phyloP scores from a whole-genome alignment of 2,888 invertebrate genomes.

The Empis livida region DNA sequence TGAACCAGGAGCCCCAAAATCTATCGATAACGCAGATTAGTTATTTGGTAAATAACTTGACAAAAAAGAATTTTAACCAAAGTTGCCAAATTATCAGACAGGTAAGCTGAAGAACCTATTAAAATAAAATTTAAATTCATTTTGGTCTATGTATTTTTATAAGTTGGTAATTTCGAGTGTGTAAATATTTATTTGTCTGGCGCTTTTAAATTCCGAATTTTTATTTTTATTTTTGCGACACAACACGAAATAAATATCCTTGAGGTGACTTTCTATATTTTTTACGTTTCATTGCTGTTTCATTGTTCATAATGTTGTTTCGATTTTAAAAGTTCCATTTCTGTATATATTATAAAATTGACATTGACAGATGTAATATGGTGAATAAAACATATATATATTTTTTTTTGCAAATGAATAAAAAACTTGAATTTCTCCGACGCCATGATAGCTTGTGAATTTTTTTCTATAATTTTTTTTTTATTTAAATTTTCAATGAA shows the following conservation, averaged over 20 bases:
- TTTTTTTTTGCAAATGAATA: too few relatives aligned
- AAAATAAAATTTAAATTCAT: constrained; percentile 6
- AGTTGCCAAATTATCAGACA: constrained; percentile 77
- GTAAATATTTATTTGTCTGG: too few relatives aligned
- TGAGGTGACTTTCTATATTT: too few relatives aligned
- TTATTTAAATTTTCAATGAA: too few relatives aligned
- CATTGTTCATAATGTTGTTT: not conserved
- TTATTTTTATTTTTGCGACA: too few relatives aligned
- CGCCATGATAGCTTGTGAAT: constrained; percentile 32
- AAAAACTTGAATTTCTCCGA: constrained; percentile 28
- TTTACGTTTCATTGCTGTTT: not conserved
- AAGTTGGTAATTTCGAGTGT: too few relatives aligned
- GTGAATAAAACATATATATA: too few relatives aligned
- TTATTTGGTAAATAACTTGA: constrained; percentile 91
- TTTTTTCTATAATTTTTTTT: too few relatives aligned
- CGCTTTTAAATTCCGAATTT: not conserved
- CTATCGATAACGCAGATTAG: constrained; percentile 98
- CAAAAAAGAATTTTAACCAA: constrained; percentile 89
- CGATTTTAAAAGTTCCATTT: constrained; percentile 7
- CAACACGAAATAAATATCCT: too few relatives aligned
- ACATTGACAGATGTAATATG: constrained; percentile 6
- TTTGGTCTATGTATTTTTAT: too few relatives aligned
- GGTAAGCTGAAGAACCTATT: constrained; percentile 45
- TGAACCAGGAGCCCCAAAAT: constrained; percentile 98
- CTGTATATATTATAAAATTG: constrained; percentile 14